A percentile compares a stretch with the other conserved stretches of the same genome.
Evolutionary conservation across 2,797 vertebrate genomes (phyloP).

Genomic region (Euphonia xanthogaster): DNA sequence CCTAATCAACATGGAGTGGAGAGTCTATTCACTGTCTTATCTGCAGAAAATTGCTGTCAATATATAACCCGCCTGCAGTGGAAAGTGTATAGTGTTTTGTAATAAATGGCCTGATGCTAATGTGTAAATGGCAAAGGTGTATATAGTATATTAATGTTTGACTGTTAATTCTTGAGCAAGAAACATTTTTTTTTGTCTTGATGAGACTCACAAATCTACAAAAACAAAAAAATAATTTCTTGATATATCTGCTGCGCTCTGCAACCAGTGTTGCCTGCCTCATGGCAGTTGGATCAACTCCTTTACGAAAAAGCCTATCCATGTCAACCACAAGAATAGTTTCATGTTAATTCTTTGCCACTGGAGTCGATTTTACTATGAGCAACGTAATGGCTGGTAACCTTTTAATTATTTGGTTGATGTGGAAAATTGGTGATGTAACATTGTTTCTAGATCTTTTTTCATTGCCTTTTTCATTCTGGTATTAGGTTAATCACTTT

Average conservation of each 20-base stretch:
- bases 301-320: constrained; percentile 84
- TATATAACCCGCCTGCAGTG: constrained; percentile 93
- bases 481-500: constrained; percentile 92
- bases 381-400: constrained; percentile 88
- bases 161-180: constrained; percentile 97
- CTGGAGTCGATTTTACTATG: constrained; percentile 90
- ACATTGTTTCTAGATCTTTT: constrained; percentile 93
- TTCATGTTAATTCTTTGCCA: constrained; percentile 87
- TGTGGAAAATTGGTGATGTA: constrained; percentile 96
- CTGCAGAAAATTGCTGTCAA: constrained; percentile 90
- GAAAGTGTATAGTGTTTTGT: constrained; percentile 96
- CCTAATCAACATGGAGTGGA: constrained; percentile 89
- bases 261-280: constrained; percentile 92
- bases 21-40: constrained; percentile 92
- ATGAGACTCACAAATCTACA: constrained; percentile 92
- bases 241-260: constrained; percentile 92
- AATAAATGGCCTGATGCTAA: constrained; percentile 96
- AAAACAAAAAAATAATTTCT: constrained; percentile 84
- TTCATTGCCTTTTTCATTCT: constrained; percentile 97
- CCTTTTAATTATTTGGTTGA: constrained; percentile 94
- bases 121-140: constrained; percentile 98
- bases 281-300: constrained; percentile 86
- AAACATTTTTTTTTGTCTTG: constrained; percentile 87
- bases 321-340: constrained; percentile 87
- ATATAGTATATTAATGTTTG: constrained; percentile 99